Base-by-base conservation (phyloP, 2,888 invertebrate genomes). In the Brenthis hecate region DNA sequence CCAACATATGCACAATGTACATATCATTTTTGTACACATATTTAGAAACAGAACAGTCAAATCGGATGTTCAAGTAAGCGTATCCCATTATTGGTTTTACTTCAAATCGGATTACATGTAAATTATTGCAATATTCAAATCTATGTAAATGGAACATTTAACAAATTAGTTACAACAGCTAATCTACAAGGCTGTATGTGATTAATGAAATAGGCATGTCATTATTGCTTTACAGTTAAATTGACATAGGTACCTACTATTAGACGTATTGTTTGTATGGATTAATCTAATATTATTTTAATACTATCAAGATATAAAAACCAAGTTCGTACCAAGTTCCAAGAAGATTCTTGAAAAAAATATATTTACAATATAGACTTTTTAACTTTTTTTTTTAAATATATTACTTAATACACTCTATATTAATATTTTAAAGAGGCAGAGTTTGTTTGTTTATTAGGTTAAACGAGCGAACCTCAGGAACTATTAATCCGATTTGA, bases 81-180 rank as follows among this genome's bases (percentile, higher is more conserved):
- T 50, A 48, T 14, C 60, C 60, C 60, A 14, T 28, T 50, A 54
- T 43, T 11, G 23, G 53, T 14, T 36, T 32, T 62, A 62, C 43
- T 62, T 62, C 53, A 28, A 53, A 19, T 53, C 36, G 62, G 53
- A 60, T 60, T 19, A 53, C 62, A 54, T 16, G 53, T 62, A 19
- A 53, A 54, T 23, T 43, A 32, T 54, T 62, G 53, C 36, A 54
- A 62, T 67, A 67, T 62, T 67, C 66, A 67, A 67, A 67, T 62
- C 23, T 67, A 67, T 67, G 66, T 67, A 51, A 67, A 62, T 62
- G 50, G n/a, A 62, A 50, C 48, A 36, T 50, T 67, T 51, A 56
- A 67, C 56, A 62, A 67, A 67, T 67, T 56, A 56, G 61, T 67
- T 61, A 56, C 66, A 66, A 61, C 61, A 67, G 50, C 66, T 62